Evolutionary conservation across 2,113 vertebrate species (phyloP), one percentile per base, ranked within the genome.

Genomic region (Python bivittatus): DNA sequence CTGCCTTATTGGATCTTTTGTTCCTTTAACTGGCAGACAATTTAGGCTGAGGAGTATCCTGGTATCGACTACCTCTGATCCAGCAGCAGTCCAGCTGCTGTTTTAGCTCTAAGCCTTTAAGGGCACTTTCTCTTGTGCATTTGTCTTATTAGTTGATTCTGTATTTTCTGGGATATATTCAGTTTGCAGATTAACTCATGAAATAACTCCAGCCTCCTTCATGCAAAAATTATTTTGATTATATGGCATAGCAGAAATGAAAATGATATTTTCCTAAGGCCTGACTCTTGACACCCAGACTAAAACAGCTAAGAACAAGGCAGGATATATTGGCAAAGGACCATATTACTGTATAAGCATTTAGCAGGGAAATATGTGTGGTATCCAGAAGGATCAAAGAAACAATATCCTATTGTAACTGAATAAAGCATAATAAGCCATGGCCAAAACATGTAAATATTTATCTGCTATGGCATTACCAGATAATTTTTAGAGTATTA

Each of bases 401-500:
- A 88, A 57, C 15, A 12, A 48, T 22, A 2, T 58, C 5, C 88
- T 84, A 93, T 83, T 94, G 89, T 60, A 48, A 38, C 22, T 42
- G 54, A 58, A 42, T 84, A 3, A 91, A 60, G 48, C 83, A 61
- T 84, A 10, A 88, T n/a, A 48, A 42, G 13, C 86, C 88, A 52
- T 42, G 72, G 2, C 48, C 12, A 38, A 88, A 90, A 52, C 27
- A 29, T 91, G 91, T 94, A 84, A 33, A 15, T 95, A 95, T 68
- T 90, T 79, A 60, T 84, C 33, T 95, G 3, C 86, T 58, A 93
- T 72, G 88, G 92, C 90, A 94, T 88, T 89, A 93, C 54, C 89
- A 92, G 33, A 20, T 93, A 84, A 95, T 68, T 96, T 54, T 93
- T 89, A 93, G 88, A 93, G 91, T 95, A 90, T 87, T 95, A 93